Evolutionary conservation across 2,113 vertebrate genomes (phyloP).

Genomic region (Nycticebus coucang): DNA sequence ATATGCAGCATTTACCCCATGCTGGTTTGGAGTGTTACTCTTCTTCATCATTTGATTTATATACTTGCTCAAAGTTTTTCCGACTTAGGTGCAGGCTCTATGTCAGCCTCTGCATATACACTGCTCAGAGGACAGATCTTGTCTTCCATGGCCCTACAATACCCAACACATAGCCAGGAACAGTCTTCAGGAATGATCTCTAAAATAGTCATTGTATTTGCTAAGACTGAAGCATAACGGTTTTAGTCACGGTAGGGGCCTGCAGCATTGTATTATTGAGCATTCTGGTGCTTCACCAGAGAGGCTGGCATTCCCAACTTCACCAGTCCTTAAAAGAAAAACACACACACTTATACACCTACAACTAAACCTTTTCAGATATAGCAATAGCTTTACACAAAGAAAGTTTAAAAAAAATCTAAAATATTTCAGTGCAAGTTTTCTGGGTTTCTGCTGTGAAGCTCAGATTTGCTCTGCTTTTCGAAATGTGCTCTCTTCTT

Average conservation of each 20-base stretch:
- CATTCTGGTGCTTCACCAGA: neutral
- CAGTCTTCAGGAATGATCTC: neutral
- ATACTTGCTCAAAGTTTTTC: conserved; percentile 54
- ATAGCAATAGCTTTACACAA: neutral
- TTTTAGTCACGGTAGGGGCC: neutral
- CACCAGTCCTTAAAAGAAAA: neutral
- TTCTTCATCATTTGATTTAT: conserved; percentile 75
- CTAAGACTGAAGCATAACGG: neutral
- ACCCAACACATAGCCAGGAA: neutral
- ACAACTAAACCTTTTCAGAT: neutral
- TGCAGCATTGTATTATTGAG: neutral
- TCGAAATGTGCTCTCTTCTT: neutral
- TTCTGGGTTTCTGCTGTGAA: neutral
- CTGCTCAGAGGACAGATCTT: neutral
- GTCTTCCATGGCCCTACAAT: neutral
- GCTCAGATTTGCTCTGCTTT: neutral
- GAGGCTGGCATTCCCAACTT: no score
- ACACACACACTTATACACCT: neutral
- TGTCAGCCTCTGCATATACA: neutral
- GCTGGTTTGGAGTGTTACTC: conserved; percentile 63
- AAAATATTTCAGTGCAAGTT: neutral
- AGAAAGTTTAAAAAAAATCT: neutral
- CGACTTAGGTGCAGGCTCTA: neutral
- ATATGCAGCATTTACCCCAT: conserved; percentile 75
- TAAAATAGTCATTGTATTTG: neutral